Percentiles rank a stretch among this genome's conserved stretches.
Evolutionary conservation across 2,113 vertebrate species (phyloP).

Genomic region (Trogon surrucura): DNA sequence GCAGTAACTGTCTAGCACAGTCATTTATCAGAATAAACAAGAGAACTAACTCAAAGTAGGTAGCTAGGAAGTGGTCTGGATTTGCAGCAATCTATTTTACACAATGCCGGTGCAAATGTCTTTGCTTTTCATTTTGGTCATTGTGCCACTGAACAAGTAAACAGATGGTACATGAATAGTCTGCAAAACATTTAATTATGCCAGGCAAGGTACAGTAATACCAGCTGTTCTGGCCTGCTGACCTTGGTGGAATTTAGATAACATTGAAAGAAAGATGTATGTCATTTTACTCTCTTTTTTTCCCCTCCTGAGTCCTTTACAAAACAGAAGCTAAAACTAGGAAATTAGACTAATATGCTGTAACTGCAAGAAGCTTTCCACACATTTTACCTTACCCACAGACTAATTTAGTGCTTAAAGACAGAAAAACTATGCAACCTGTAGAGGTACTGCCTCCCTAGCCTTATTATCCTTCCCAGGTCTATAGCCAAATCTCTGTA

Average conservation of each 20-base stretch:
- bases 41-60: neutral
- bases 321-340: neutral
- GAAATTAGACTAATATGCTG: neutral
- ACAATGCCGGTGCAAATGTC: neutral
- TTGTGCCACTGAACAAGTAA: neutral
- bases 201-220: neutral
- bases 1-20: neutral
- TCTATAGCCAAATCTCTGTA: neutral
- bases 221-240: constrained; percentile 49
- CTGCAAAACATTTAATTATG: constrained; percentile 33
- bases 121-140: constrained; percentile 1
- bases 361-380: neutral
- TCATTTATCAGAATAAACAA: neutral
- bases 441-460: neutral
- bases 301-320: neutral
- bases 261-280: neutral
- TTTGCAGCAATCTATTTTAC: neutral
- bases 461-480: neutral
- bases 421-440: neutral
- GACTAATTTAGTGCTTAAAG: neutral
- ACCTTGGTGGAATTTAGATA: constrained; percentile 35
- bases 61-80: neutral
- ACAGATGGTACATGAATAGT: constrained; percentile 32
- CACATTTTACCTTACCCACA: neutral
- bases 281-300: neutral